phyloP scores from a whole-genome alignment of 2,888 invertebrate genomes.

The Platypus cylindrus region DNA sequence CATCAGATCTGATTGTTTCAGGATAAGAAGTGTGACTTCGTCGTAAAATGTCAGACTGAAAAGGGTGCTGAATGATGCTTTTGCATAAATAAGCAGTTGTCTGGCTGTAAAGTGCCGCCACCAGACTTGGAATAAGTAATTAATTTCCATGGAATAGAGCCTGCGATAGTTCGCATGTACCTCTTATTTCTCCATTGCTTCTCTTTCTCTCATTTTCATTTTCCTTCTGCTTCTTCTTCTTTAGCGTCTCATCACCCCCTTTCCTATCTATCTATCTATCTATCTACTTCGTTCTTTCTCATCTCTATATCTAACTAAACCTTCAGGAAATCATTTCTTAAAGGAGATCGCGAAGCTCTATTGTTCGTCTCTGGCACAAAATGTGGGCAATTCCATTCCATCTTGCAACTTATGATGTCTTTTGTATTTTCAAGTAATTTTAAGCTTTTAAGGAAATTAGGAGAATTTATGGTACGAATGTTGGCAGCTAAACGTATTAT shows the following conservation, averaged over 20 bases:
- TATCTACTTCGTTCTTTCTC: too few relatives aligned
- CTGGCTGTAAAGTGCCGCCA: constrained; percentile 10
- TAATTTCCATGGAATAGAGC: constrained; percentile 11
- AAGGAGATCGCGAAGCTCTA: constrained; percentile 7
- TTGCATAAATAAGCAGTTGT: constrained; percentile 17
- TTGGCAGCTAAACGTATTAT: not conserved
- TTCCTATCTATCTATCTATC: too few relatives aligned
- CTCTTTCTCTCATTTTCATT: too few relatives aligned
- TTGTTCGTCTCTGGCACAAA: constrained; percentile 13
- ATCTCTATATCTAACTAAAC: constrained; percentile 10
- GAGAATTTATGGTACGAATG: constrained; percentile 4
- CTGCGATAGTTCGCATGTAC: too few relatives aligned
- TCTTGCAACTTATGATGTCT: constrained; percentile 13
- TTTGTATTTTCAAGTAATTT: constrained; percentile 11
- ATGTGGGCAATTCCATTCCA: constrained; percentile 12
- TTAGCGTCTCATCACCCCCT: too few relatives aligned
- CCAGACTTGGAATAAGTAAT: constrained; percentile 11
- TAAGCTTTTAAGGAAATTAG: constrained; percentile 9
- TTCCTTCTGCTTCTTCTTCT: too few relatives aligned
- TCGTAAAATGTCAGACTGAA: constrained; percentile 15
- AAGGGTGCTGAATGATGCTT: constrained; percentile 15
- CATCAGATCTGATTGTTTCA: constrained; percentile 13
- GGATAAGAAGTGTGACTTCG: constrained; percentile 15
- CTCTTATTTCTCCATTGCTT: too few relatives aligned
- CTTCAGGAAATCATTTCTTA: constrained; percentile 10